These are phyloP conservation scores for Oryctolagus cuniculus DNA, from an alignment of 2,113 vertebrate species.

Conservation along the genomic window mOryCun1.1 NC_091437.1:54939001-54939500, in stretches of 20 bases:
- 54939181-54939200: conserved; percentile 11
- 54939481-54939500: background rate
- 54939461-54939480: background rate
- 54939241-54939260: background rate
- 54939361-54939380: background rate
- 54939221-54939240: background rate
- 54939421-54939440: background rate
- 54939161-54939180: background rate
- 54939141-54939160: background rate
- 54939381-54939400: background rate
- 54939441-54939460: background rate
- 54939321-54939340: background rate
- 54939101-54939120: conserved; percentile 15
- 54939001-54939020: background rate
- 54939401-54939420: background rate
- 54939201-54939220: background rate
- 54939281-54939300: background rate
- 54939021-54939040: conserved; percentile 50
- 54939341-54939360: background rate
- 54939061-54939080: conserved; percentile 33
- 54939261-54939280: background rate
- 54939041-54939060: background rate
- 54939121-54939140: background rate
- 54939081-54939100: background rate
- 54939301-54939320: background rate